These are phyloP conservation scores for Morone chrysops DNA, from an alignment of 2,113 vertebrate species.

Conservation along the genomic window DNA sequence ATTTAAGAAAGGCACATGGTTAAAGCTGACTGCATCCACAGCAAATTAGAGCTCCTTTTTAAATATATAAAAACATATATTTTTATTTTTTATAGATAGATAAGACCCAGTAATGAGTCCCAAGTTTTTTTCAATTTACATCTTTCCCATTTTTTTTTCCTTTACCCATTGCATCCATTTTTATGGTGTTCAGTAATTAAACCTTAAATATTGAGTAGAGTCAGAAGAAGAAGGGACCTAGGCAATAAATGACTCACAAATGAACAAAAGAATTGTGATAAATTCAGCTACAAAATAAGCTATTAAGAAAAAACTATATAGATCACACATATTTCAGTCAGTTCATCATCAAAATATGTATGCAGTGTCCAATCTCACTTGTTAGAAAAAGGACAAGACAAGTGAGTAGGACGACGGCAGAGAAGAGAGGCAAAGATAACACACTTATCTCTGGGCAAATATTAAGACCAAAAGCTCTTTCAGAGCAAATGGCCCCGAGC, in stretches of 20 bases:
- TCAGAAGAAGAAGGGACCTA: no score
- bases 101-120: background rate
- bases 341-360: background rate
- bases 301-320: no score
- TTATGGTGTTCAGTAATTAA: background rate
- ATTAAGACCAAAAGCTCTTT: slow-evolving; percentile 24
- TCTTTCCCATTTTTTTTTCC: background rate
- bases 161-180: background rate
- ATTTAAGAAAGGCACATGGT: background rate
- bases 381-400: background rate
- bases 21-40: background rate
- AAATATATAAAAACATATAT: background rate
- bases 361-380: background rate
- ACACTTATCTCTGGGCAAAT: slow-evolving; percentile 26
- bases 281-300: background rate
- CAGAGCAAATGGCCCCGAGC: slow-evolving; percentile 30
- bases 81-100: background rate
- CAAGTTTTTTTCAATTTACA: background rate
- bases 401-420: background rate
- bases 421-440: slow-evolving; percentile 9
- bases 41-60: background rate
- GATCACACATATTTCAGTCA: no score
- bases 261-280: background rate
- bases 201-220: background rate
- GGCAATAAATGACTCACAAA: no score